Evolutionary conservation across 2,113 vertebrate species (phyloP), one percentile per base, ranked within the genome.

Genomic region (Tympanuchus pallidicinctus): DNA sequence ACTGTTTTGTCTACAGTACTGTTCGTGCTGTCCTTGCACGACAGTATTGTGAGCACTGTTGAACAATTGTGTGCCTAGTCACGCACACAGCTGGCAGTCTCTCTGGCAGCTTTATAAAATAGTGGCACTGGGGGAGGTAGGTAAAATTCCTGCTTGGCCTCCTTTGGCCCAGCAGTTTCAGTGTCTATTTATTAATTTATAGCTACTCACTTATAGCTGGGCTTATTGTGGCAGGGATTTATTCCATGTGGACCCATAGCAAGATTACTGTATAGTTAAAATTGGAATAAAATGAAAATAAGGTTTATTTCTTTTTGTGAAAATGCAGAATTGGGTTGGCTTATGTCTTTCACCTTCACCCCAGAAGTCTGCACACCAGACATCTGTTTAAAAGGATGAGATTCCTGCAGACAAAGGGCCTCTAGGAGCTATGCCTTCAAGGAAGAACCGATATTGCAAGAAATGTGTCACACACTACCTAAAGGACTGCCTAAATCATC

Each of bases 1-100:
- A 47, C 57, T 40, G 2, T 22, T 16, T 56, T 92, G 27, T 65
- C 52, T 59, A 30, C 16, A 15, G 38, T 30, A 18, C 22, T 60
- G 38, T 75, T 92, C 27, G 30, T 27, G n/a, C 50, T 73, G 86
- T 54, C 34, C 57, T 89, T 74, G 72, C 21, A 36, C 40, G 67
- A 27, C 15, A 42, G 14, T 0, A 0, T 14, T 50, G 60, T 88
- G 16, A 43, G 6, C 16, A 43, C 15, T 16, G 14, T 30, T 50
- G 54, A 73, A 32, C 30, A 56, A 74, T 30, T 79, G 28, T 65
- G 28, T 66, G 40, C 50, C 3, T 1, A 59, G 60, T 50, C 73
- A 56, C 0, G 1, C 24, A 73, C 34, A 40, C 30, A 72, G 27
- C 52, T 40, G 45, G 22, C 34, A 45, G 52, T 56, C 13, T 16